These are phyloP conservation scores for Patiria miniata DNA, from an alignment of 35 echinoderm and acorn worm genomes.

Conservation along the genomic window DNA sequence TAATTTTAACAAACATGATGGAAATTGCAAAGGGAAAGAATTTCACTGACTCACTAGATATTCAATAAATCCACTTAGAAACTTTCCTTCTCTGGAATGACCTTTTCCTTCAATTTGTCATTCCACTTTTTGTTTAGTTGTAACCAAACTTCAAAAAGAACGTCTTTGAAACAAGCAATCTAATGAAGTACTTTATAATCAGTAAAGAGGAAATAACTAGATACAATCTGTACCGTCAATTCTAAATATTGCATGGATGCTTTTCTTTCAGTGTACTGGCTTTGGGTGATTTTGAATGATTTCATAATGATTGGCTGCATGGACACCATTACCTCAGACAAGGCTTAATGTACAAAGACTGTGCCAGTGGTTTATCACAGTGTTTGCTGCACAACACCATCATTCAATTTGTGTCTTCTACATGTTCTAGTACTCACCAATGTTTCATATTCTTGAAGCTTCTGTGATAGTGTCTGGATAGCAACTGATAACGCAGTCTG, in stretches of 20 bases:
- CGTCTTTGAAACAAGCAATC: not conserved
- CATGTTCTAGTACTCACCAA: constrained; percentile 22
- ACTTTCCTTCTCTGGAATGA: not conserved
- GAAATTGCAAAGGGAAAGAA: not conserved
- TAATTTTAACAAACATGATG: not conserved
- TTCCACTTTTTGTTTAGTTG: not conserved
- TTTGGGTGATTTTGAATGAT: too few relatives aligned
- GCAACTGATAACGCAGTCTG: constrained; percentile 37
- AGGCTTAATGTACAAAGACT: too few relatives aligned
- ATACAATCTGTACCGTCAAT: too few relatives aligned
- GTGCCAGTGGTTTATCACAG: too few relatives aligned
- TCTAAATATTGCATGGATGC: too few relatives aligned
- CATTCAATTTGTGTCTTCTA: too few relatives aligned
- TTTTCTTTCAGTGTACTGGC: too few relatives aligned
- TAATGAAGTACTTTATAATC: too few relatives aligned
- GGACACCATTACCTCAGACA: too few relatives aligned
- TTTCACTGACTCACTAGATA: not conserved
- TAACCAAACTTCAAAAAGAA: not conserved
- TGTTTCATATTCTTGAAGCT: constrained; percentile 40
- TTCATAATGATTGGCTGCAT: too few relatives aligned
- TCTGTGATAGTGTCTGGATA: constrained; percentile 36
- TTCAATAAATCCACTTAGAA: not conserved
- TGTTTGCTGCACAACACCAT: too few relatives aligned
- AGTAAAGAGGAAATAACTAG: too few relatives aligned
- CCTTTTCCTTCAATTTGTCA: not conserved